Evolutionary conservation across 2,113 vertebrate genomes (phyloP).

Genomic region (Brachirus orientalis): DNA sequence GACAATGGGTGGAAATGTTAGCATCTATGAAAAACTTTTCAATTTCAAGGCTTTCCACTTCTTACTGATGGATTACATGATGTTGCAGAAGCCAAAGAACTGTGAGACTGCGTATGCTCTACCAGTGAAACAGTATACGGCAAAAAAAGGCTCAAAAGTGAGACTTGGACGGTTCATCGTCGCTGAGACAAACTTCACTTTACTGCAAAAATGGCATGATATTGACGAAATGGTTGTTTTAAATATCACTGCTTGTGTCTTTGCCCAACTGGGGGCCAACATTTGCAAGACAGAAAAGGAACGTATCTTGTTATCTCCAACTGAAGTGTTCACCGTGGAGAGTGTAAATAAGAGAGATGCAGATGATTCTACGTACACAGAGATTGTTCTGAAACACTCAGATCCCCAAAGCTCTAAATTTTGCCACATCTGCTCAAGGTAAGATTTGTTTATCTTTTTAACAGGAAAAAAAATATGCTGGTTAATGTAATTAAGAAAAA

Average conservation of each 20-base stretch:
- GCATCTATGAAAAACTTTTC: conserved; percentile 57
- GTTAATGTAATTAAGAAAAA: too few species aligned
- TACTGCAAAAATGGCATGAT: fast-evolving
- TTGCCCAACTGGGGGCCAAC: conserved; percentile 29
- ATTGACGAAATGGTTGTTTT: fast-evolving
- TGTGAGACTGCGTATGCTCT: conserved; percentile 41
- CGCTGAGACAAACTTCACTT: fast-evolving
- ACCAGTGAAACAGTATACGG: fast-evolving
- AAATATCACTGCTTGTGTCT: conserved; percentile 71
- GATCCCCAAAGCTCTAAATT: conserved; percentile 2
- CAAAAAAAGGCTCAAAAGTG: conserved; percentile 9
- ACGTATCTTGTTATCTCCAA: conserved; percentile 63
- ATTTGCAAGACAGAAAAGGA: neutral
- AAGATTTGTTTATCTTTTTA: conserved; percentile 32
- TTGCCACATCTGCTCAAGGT: conserved; percentile 67
- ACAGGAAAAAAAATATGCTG: too few species aligned
- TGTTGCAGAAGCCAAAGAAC: neutral
- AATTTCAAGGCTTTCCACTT: conserved; percentile 78
- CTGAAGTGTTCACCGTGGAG: conserved; percentile 73
- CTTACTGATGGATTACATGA: conserved; percentile 72
- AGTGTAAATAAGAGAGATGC: fast-evolving
- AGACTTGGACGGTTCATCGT: conserved; percentile 63
- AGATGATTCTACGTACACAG: fast-evolving
- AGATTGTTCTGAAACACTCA: conserved; percentile 52
- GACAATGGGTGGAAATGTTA: conserved; percentile 34